Evolutionary conservation across 2,113 vertebrate species (phyloP), one percentile per base, ranked within the genome.

Genomic region (Emydura subglobosa): DNA sequence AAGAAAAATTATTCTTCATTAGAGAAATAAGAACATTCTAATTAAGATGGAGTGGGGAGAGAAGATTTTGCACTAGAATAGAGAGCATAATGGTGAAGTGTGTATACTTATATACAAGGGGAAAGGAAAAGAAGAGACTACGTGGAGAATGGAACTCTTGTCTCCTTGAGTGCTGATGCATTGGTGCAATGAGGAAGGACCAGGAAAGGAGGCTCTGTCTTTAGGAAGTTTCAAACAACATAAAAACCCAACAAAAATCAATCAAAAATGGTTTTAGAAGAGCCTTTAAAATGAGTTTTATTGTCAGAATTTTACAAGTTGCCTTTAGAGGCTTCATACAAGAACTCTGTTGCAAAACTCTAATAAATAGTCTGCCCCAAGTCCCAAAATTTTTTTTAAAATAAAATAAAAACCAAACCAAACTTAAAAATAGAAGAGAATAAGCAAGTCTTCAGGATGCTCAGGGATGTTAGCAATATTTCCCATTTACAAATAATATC

Each of bases 311-410:
- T 98, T 98, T 98, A 99, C 98, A 99, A 98, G 98, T 98, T 98
- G 98, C 98, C 98, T 98, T 98, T 97, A 98, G 97, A 93, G 98
- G 97, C 98, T 98, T 98, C 98, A 98, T 98, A 98, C 98, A 99
- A 98, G 98, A 98, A 98, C 98, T 98, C 98, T 98, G 98, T 98
- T 98, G 98, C 98, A 98, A 98, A 98, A 98, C 98, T 98, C 98
- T 98, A 99, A 99, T 99, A 98, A 98, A 99, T 98, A 98, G 98
- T 98, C 98, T 98, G 97, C 98, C 98, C 98, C 98, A 98, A 98
- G 98, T 98, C 97, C 98, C 97, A 97, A 97, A 98, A 98, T 97
- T 96, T 95, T 97, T 78, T 96, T 96, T 92, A 97, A 98, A 98
- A 98, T 95, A 96, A 97, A 98, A 97, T 96, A 96, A 97, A 97